These are phyloP conservation scores for Channallabes apus DNA, from an alignment of 2,797 vertebrate species.

Conservation along the genomic window DNA sequence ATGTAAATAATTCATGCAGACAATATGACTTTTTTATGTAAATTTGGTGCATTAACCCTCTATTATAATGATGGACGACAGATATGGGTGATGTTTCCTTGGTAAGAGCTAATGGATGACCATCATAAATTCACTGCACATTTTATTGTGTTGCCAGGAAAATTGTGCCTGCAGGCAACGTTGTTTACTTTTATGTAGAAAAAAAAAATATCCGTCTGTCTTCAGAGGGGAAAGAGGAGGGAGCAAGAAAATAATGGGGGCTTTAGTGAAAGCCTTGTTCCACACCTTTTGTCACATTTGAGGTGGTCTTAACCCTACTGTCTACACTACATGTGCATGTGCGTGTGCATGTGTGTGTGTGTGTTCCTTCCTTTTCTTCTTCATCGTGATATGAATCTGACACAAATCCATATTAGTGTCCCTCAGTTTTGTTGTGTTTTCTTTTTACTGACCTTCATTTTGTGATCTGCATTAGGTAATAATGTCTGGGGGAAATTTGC, in stretches of 20 bases:
- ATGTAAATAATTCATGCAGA: conserved; percentile 99
- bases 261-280: conserved; percentile 72
- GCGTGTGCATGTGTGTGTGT: conserved; percentile 49
- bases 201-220: conserved; percentile 85
- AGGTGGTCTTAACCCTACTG: conserved; percentile 59
- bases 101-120: conserved; percentile 99
- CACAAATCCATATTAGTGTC: conserved; percentile 11
- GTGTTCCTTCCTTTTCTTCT: conserved; percentile 49
- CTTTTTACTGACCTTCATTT: conserved; percentile 18
- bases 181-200: conserved; percentile 99
- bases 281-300: conserved; percentile 74
- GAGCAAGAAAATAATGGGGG: conserved; percentile 81
- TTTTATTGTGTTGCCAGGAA: conserved; percentile 99
- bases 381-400: conserved; percentile 24
- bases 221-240: conserved; percentile 77
- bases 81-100: conserved; percentile 99
- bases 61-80: conserved; percentile 99
- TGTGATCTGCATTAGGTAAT: conserved; percentile 36
- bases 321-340: conserved; percentile 62
- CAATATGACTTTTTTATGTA: conserved; percentile 99
- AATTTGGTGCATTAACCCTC: conserved; percentile 99
- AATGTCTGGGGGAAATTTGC: conserved; percentile 23
- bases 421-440: conserved; percentile 20
- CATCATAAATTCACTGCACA: conserved; percentile 99
- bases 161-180: conserved; percentile 99